These are phyloP conservation scores for Rhadina sibilatrix DNA, from an alignment of 2,113 vertebrate species.

Conservation along the genomic window DNA sequence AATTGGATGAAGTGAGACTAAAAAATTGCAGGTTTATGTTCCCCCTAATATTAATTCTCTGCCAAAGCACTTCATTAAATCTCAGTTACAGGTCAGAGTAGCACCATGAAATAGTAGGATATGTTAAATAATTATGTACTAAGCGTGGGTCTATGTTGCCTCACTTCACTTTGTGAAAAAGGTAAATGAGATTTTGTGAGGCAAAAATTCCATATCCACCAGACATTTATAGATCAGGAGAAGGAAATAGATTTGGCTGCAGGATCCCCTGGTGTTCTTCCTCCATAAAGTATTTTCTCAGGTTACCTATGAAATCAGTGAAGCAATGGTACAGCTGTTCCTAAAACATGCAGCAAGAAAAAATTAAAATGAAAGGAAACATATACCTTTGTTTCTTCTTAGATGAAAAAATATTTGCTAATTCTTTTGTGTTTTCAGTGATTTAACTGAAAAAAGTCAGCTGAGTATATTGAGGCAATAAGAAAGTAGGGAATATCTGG, in stretches of 20 bases:
- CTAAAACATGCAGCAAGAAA: background rate
- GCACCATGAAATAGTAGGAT: slow-evolving; percentile 53
- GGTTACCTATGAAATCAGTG: slow-evolving; percentile 43
- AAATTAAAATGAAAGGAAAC: background rate
- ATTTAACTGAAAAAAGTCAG: background rate
- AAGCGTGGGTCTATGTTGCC: background rate
- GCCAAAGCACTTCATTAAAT: slow-evolving; percentile 65
- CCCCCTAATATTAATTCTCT: slow-evolving; percentile 47
- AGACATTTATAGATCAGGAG: slow-evolving; percentile 30
- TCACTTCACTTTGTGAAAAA: slow-evolving; percentile 42
- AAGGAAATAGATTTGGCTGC: slow-evolving; percentile 42
- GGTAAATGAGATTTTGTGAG: slow-evolving; percentile 42
- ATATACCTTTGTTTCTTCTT: background rate
- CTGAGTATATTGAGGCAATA: background rate
- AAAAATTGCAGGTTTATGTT: slow-evolving; percentile 35
- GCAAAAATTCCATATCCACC: slow-evolving; percentile 38
- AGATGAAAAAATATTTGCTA: background rate
- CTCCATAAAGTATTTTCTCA: slow-evolving; percentile 54
- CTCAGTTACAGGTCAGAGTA: slow-evolving; percentile 54
- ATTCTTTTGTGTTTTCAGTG: background rate
- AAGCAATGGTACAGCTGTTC: slow-evolving; percentile 7
- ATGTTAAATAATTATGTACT: slow-evolving; percentile 57
- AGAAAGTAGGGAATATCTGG: background rate
- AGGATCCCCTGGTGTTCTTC: slow-evolving; percentile 29
- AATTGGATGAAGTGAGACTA: slow-evolving; percentile 58